Conservation (phyloP, 2,797 vertebrate genomes). For the Taeniopygia guttata region DNA sequence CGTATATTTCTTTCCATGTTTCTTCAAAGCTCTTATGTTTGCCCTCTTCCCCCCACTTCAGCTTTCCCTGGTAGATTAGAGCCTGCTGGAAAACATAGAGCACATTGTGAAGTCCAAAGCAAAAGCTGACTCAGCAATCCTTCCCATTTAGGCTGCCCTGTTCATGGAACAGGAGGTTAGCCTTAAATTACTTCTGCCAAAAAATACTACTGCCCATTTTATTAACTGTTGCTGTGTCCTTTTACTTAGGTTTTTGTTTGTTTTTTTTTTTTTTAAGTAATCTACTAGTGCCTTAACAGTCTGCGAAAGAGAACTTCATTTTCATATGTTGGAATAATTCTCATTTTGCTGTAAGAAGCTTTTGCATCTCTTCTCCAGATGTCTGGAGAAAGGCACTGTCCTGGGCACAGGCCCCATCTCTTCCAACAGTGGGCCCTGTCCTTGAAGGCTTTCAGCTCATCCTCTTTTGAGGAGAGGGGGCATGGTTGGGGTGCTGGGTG, state of each 20-base stretch:
- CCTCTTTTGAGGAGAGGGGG: not conserved
- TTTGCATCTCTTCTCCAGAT: not conserved
- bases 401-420: accelerated
- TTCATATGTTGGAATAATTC: not conserved
- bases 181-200: conserved; percentile 40
- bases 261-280: not conserved
- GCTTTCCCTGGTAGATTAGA: not conserved
- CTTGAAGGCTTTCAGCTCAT: not conserved
- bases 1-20: not conserved
- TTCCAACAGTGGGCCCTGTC: not conserved
- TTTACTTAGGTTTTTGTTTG: too few species aligned
- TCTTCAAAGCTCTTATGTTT: not conserved
- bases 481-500: not conserved
- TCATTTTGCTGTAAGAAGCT: not conserved
- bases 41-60: not conserved
- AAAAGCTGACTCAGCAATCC: conserved; percentile 29
- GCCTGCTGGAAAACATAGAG: conserved; percentile 42
- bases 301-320: not conserved
- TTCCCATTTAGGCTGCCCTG: not conserved
- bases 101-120: conserved; percentile 22
- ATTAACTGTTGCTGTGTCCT: conserved; percentile 30
- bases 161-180: conserved; percentile 31
- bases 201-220: conserved; percentile 22
- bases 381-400: not conserved
- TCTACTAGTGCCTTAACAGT: not conserved